phyloP scores from a whole-genome alignment of 2,888 invertebrate species.

The Microplitis manilae region DNA sequence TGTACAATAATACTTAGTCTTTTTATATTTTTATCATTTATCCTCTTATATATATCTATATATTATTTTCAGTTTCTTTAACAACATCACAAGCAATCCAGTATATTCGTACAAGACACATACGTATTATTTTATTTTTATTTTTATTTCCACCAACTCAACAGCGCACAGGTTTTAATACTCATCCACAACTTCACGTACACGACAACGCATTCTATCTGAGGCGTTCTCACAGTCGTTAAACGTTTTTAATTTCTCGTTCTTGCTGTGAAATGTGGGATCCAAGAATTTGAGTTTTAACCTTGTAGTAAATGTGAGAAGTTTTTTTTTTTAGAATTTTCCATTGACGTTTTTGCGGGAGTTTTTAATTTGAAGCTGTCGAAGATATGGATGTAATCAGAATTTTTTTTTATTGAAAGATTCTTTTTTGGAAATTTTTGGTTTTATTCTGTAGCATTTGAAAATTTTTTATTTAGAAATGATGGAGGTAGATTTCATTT shows the following conservation, averaged over 20 bases:
- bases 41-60: background rate
- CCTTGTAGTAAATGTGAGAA: too few species aligned
- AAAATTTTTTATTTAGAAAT: too few species aligned
- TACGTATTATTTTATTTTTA: background rate
- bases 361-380: too few species aligned
- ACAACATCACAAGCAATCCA: background rate
- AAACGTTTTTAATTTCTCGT: constrained; percentile 58
- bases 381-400: too few species aligned
- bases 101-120: background rate
- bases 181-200: background rate
- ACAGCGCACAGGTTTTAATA: constrained; percentile 28
- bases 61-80: background rate
- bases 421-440: too few species aligned
- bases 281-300: constrained; percentile 35
- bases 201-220: constrained; percentile 25
- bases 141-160: constrained; percentile 13
- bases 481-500: too few species aligned
- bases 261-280: constrained; percentile 35
- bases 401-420: too few species aligned
- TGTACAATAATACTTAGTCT: background rate
- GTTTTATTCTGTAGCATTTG: too few species aligned
- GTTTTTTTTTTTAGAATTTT: too few species aligned
- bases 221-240: constrained; percentile 58
- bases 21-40: background rate
- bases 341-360: too few species aligned